Base-by-base conservation (phyloP, 2,797 vertebrate genomes). In the Smutsia temminckii region DNA sequence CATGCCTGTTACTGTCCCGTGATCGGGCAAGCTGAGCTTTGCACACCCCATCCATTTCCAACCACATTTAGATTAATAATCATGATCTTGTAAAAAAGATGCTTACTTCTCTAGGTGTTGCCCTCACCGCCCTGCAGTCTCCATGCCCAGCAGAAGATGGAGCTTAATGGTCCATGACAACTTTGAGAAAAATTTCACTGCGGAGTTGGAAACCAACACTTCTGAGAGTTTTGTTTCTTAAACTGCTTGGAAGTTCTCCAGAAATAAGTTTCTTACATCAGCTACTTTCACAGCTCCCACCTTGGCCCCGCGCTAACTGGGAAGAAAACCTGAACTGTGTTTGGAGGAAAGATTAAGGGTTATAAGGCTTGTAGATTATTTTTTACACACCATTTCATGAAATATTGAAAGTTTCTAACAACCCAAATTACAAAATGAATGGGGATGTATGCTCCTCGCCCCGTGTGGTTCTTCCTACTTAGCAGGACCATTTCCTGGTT, bases 51-150 rank as follows among this genome's bases (percentile, higher is more conserved):
- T 21, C 29, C 37, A 72, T 72, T 90, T 74, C 46, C 21, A 96
- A 7, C 72, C 86, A 68, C 6, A 27, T 34, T 95, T 77, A 85
- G 49, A 89, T 77, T 71, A 77, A 96, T 75, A 85, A 49, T 83
- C n/a, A 46, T 51, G 13, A n/a, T 64, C 13, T 57, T 78, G 4
- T 63, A 17, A 85, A 40, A 91, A 40, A 61, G 17, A 69, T 75
- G 10, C 53, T 92, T 51, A 78, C 18, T 84, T 46, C 10, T 57
- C 8, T 71, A 20, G 23, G 10, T 49, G 34, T 18, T 59, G 14
- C 3, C 4, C 32, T 53, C 57, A 37, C 9, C 34, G 20, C 6
- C 27, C 46, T 13, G 51, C 23, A 37, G 6, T 72, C 9, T 66
- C 32, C 5, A 23, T 9, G 27, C 9, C 4, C 61, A n/a, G 7